These are phyloP conservation scores for Xanthorhoe designata DNA, from an alignment of 2,888 invertebrate species.

Conservation along the genomic window DNA sequence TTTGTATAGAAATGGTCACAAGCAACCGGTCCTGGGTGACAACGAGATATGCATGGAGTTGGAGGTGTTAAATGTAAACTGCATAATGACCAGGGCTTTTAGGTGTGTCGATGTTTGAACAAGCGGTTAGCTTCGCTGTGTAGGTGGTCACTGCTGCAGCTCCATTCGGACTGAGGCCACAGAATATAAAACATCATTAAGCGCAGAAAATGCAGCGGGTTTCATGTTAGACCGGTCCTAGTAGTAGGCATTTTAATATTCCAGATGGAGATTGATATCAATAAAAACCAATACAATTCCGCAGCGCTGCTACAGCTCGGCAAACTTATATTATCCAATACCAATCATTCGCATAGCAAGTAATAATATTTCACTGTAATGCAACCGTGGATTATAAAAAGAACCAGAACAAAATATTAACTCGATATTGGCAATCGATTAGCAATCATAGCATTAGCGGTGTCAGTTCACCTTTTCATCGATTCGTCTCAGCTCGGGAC, in stretches of 20 bases:
- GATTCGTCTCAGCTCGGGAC: constrained; percentile 63
- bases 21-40: constrained; percentile 50
- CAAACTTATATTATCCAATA: constrained; percentile 2
- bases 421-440: constrained; percentile 69
- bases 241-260: not conserved
- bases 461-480: constrained; percentile 62
- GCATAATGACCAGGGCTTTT: constrained; percentile 43
- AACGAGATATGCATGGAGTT: constrained; percentile 49
- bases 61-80: constrained; percentile 59
- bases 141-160: constrained; percentile 52
- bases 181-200: not conserved
- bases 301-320: not conserved
- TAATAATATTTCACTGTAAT: constrained; percentile 44
- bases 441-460: constrained; percentile 54
- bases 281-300: constrained; percentile 27
- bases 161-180: not conserved
- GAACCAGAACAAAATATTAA: constrained; percentile 56
- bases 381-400: constrained; percentile 54
- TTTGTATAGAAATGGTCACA: constrained; percentile 45
- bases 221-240: not conserved
- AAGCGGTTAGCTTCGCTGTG: constrained; percentile 58
- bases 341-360: constrained; percentile 6
- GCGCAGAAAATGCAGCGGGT: not conserved
- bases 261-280: constrained; percentile 17
- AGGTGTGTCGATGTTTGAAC: constrained; percentile 55